Evolutionary conservation across 2,888 invertebrate genomes (phyloP).

Genomic region (Galeopsomyia nigrocyanea): DNA sequence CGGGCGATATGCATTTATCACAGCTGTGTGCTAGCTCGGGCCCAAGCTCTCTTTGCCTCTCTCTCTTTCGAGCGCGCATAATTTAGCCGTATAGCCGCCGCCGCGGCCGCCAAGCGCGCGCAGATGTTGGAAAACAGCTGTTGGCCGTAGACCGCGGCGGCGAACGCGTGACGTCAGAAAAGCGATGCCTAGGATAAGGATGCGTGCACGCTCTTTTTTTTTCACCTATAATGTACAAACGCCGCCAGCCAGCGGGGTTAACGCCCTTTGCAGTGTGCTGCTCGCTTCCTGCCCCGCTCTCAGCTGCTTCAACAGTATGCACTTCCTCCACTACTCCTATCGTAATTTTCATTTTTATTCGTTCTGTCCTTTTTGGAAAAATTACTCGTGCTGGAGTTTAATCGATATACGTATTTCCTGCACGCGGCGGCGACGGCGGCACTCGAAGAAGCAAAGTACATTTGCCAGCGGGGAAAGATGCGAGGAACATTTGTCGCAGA

Average conservation of each 20-base stretch:
- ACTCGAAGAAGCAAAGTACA: neutral
- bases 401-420: neutral
- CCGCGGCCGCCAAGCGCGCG: too few relatives aligned
- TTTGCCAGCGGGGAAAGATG: neutral
- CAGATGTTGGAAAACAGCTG: conserved; percentile 55
- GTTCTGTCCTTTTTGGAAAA: neutral
- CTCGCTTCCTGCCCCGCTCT: conserved; percentile 3
- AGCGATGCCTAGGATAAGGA: conserved; percentile 47
- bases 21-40: conserved; percentile 44
- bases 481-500: conserved; percentile 17
- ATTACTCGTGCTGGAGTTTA: neutral
- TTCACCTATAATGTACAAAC: neutral
- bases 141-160: conserved; percentile 47
- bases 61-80: conserved; percentile 38
- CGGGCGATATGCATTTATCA: conserved; percentile 52
- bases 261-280: conserved; percentile 22
- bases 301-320: too few relatives aligned
- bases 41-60: conserved; percentile 47
- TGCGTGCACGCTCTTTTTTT: neutral
- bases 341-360: neutral
- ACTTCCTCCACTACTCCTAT: neutral
- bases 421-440: too few relatives aligned
- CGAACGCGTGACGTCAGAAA: conserved; percentile 56
- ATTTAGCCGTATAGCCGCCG: conserved; percentile 45
- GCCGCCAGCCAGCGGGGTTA: conserved; percentile 4